Evolutionary conservation across 2,888 invertebrate species (phyloP).

Genomic region (Drosophila colorata): DNA sequence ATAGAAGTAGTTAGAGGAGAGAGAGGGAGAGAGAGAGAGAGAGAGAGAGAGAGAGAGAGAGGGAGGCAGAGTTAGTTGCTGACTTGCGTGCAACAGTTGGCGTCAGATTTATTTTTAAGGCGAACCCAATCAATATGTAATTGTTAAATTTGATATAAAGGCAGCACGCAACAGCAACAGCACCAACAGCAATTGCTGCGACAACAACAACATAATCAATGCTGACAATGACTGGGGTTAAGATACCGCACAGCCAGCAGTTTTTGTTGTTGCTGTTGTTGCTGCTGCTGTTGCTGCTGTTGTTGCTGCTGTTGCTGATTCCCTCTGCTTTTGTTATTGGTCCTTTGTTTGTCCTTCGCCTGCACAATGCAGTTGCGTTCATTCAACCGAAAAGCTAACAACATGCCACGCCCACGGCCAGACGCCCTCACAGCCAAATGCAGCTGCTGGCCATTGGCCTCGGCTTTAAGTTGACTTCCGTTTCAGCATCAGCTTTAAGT

Average conservation of each 20-base stretch:
- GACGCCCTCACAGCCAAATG: conserved; percentile 26
- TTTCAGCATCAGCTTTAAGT: conserved; percentile 12
- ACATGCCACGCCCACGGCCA: conserved; percentile 40
- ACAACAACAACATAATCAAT: conserved; percentile 67
- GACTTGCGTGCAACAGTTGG: conserved; percentile 74
- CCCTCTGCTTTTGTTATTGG: conserved; percentile 59
- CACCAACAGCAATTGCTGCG: conserved; percentile 27
- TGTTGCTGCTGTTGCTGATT: conserved; percentile 9
- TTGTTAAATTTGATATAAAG: conserved; percentile 73
- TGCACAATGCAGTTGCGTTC: conserved; percentile 64
- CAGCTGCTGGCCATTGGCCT: conserved; percentile 44
- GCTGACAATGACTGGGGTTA: conserved; percentile 64
- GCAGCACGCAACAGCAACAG: conserved; percentile 30
- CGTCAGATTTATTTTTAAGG: conserved; percentile 56
- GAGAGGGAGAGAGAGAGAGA: conserved; percentile 9
- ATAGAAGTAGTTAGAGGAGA: neutral
- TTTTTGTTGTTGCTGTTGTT: conserved; percentile 34
- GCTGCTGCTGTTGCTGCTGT: conserved; percentile 11
- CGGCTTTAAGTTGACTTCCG: conserved; percentile 17
- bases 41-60: conserved; percentile 30
- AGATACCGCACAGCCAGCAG: conserved; percentile 46
- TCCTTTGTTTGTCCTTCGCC: conserved; percentile 62
- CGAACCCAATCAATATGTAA: conserved; percentile 72
- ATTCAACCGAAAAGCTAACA: conserved; percentile 76
- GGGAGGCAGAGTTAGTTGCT: conserved; percentile 24